Conservation (phyloP, 1,140 invertebrate genomes). For the Eueides isabella region DNA sequence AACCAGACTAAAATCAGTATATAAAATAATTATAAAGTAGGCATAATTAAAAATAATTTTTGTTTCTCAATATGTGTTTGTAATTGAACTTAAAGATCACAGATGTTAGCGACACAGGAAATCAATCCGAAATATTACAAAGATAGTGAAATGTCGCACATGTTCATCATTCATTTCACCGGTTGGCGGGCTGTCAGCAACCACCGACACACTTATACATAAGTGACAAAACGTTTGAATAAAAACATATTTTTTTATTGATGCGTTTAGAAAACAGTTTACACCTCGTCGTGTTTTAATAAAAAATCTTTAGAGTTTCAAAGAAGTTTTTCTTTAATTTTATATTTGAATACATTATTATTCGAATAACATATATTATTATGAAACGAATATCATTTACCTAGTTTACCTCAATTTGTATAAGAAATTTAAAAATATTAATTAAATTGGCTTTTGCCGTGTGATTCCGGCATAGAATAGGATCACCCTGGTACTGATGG, state of each 20-base stretch:
- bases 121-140: slow-evolving; percentile 26
- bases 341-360: too few relatives aligned
- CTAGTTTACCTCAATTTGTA: neutral
- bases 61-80: too few relatives aligned
- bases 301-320: neutral
- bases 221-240: slow-evolving; percentile 22
- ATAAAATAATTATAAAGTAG: too few relatives aligned
- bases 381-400: too few relatives aligned
- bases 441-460: neutral
- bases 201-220: slow-evolving; percentile 25
- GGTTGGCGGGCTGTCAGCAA: slow-evolving; percentile 22
- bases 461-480: too few relatives aligned
- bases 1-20: too few relatives aligned
- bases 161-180: slow-evolving; percentile 29
- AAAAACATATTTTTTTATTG: slow-evolving; percentile 6
- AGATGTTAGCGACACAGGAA: slow-evolving; percentile 17
- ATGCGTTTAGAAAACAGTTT: neutral
- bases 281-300: too few relatives aligned
- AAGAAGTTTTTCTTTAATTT: neutral
- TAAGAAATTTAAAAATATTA: neutral
- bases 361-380: too few relatives aligned
- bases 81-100: slow-evolving; percentile 15
- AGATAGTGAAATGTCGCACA: slow-evolving; percentile 34
- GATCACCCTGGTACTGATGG: too few relatives aligned
- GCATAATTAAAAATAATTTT: too few relatives aligned